Percentiles rank a stretch among this genome's conserved stretches.
phyloP scores from a whole-genome alignment of 2,888 invertebrate genomes.

The Baronia brevicornis region DNA sequence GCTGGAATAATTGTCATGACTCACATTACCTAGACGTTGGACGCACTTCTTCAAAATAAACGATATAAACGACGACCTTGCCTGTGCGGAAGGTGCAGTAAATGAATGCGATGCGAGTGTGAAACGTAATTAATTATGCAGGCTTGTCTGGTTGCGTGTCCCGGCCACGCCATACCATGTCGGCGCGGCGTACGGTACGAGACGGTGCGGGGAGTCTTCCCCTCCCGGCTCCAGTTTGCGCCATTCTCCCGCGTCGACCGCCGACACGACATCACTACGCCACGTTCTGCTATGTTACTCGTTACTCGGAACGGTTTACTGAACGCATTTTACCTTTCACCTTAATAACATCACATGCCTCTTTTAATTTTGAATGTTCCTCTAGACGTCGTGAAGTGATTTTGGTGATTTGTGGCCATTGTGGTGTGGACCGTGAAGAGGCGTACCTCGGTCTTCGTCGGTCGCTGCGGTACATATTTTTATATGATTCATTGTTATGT shows the following conservation, averaged over 20 bases:
- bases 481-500: slow-evolving; percentile 48
- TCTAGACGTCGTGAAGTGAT: slow-evolving; percentile 64
- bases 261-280: slow-evolving; percentile 65
- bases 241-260: slow-evolving; percentile 61
- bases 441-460: slow-evolving; percentile 29
- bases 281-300: slow-evolving; percentile 57
- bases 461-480: slow-evolving; percentile 46
- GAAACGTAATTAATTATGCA: slow-evolving; percentile 68
- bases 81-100: slow-evolving; percentile 54
- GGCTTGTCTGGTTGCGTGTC: slow-evolving; percentile 58
- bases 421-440: slow-evolving; percentile 47
- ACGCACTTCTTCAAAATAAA: neutral
- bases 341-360: slow-evolving; percentile 55
- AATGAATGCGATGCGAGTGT: slow-evolving; percentile 34
- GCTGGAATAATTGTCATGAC: neutral
- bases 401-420: slow-evolving; percentile 66
- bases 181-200: slow-evolving; percentile 21
- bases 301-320: slow-evolving; percentile 57
- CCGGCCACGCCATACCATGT: slow-evolving; percentile 24
- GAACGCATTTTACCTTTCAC: slow-evolving; percentile 70
- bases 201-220: slow-evolving; percentile 29
- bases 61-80: slow-evolving; percentile 60
- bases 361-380: slow-evolving; percentile 46
- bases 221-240: slow-evolving; percentile 28
- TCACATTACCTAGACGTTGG: neutral